Base-by-base conservation (phyloP, 2,113 vertebrate genomes). In the Cephalopterus ornatus region DNA sequence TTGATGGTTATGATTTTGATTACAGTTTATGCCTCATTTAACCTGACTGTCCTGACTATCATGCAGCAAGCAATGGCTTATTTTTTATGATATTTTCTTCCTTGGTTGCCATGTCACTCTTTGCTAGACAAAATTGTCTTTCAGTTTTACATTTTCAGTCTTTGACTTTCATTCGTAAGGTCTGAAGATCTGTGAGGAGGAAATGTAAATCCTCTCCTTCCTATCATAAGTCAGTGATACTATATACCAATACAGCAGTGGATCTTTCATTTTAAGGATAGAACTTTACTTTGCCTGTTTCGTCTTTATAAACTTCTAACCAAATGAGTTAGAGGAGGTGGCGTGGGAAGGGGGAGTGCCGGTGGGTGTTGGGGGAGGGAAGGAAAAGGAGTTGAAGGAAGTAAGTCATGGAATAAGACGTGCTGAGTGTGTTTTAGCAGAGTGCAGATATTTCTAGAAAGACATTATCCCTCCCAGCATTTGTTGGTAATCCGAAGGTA, bases 1-100 rank as follows among this genome's bases (percentile, higher is more conserved):
- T 91, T 87, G 59, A 44, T 84, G 71, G 71, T 49, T 80, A 37
- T 0, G 1, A 65, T 85, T 91, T 77, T 91, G 78, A 88, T 96
- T 92, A 58, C 41, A 62, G 58, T 94, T 92, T 47, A 62, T 92
- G 73, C 52, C n/a, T 93, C 86, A 63, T 85, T 94, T 94, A 88
- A 82, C 86, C 66, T 77, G 71, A 42, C 76, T 91, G 32, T 83
- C 80, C 75, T 93, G 65, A 92, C 78, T 91, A 85, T 59, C 76
- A 80, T 70, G 27, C 63, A 88, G 46, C 23, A 78, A 85, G 55
- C 8, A 91, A 32, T 72, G 46, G 9, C 37, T 66, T 84, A 23
- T 74, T 74, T 80, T 89, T 68, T 78, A 22, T 3, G 3, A 37
- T 76, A 46, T 70, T 87, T 95, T 84, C 35, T 93, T 85, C 52